Base-by-base conservation (phyloP, 2,888 invertebrate species). In the Perizoma affinitatum region DNA sequence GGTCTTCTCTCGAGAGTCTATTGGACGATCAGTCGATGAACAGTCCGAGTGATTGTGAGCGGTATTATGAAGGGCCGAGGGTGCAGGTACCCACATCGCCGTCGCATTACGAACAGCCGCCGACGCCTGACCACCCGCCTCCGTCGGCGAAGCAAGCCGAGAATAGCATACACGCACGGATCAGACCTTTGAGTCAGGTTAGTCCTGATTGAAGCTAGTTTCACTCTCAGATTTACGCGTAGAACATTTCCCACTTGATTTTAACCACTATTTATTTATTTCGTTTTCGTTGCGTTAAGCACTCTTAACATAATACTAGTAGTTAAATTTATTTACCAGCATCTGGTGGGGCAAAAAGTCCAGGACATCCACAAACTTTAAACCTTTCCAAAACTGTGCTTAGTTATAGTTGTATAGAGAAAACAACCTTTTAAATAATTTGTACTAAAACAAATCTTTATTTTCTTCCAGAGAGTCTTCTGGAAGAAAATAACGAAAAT, bases 71-170 rank as follows among this genome's bases (percentile, higher is more conserved):
- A 9, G 87, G 86, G 46, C 79, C 82, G 67, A 92, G 89, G 82
- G 75, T 88, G 34, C 84, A 93, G 71, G 82, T 93, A 73, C 98
- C 98, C 0, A 90, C 96, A 73, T 97, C 97, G 71, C 98, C 98
- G 22, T 97, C 97, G 50, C 96, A 97, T 81, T 98, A 98, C 77
- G 94, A 95, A 54, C 98, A 98, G 86, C 98, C 98, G 8, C 97
- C 98, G 7, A 98, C 98, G 8, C 98, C 98, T 0, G 98, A 98
- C 73, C 98, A 98, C 88, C 98, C 98, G 4, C 98, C 98, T 1
- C 98, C 98, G 0, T 96, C 97, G 7, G 97, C 98, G 4, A 94
- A 95, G 75, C 97, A 97, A 73, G 98, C 98, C 0, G 96, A 97
- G 87, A 95, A 95, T 85, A 96, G 96, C 76, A 98, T 98, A 75